phyloP scores from a whole-genome alignment of 2,113 vertebrate species.

The Falcunculus frontatus region DNA sequence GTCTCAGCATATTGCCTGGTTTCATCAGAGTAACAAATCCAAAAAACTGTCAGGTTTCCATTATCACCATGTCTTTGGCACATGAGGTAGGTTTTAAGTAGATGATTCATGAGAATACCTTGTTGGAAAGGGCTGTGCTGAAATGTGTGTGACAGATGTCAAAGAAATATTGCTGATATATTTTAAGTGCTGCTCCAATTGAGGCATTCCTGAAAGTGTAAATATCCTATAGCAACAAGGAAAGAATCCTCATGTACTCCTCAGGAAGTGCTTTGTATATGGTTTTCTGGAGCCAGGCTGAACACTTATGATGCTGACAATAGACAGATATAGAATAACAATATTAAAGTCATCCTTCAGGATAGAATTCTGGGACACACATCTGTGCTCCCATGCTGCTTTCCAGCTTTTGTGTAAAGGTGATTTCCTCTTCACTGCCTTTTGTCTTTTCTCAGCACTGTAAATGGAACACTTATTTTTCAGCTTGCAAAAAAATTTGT shows the following conservation, averaged over 20 bases:
- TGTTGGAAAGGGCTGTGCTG: constrained; percentile 21
- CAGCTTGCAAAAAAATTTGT: neutral
- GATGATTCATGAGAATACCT: constrained; percentile 23
- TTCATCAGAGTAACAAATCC: constrained; percentile 23
- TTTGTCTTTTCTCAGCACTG: neutral
- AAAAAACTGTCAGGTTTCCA: constrained; percentile 50
- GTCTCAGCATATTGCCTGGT: neutral
- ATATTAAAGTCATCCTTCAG: neutral
- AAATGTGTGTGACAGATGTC: constrained; percentile 55
- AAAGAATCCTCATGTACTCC: neutral
- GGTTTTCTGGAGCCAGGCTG: neutral
- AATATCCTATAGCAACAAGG: neutral
- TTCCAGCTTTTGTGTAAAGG: neutral
- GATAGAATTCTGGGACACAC: neutral
- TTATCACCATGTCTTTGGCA: constrained; percentile 32
- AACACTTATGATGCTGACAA: neutral
- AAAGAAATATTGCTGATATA: constrained; percentile 33
- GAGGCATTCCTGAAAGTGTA: neutral
- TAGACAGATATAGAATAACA: neutral
- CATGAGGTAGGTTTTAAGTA: neutral
- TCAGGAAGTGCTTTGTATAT: neutral
- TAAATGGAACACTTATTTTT: neutral
- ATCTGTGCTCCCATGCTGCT: neutral
- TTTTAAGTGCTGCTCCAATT: constrained; percentile 16
- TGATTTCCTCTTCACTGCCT: neutral